Evolutionary conservation across 1,140 invertebrate species (phyloP).

Genomic region (Caenorhabditis elegans): WBcel235 BX284606.5:6112001-6112500

Average conservation of each 20-base stretch:
- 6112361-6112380: constrained; percentile 29
- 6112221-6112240: neutral
- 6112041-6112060: too few relatives aligned
- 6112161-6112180: too few relatives aligned
- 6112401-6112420: constrained; percentile 47
- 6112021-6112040: too few relatives aligned
- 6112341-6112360: constrained; percentile 42
- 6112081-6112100: too few relatives aligned
- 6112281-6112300: neutral
- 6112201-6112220: too few relatives aligned
- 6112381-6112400: constrained; percentile 46
- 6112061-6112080: too few relatives aligned
- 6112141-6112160: too few relatives aligned
- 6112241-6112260: too few relatives aligned
- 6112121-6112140: too few relatives aligned
- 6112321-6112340: neutral
- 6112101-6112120: too few relatives aligned
- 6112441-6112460: constrained; percentile 42
- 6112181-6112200: too few relatives aligned
- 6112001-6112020: too few relatives aligned
- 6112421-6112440: constrained; percentile 49
- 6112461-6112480: neutral
- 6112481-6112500: neutral
- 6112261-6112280: constrained; percentile 37
- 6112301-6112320: neutral